These are phyloP conservation scores for Phymanthus crucifer DNA, from an alignment of 92 coral and sea anemone species.

Conservation along the genomic window DNA sequence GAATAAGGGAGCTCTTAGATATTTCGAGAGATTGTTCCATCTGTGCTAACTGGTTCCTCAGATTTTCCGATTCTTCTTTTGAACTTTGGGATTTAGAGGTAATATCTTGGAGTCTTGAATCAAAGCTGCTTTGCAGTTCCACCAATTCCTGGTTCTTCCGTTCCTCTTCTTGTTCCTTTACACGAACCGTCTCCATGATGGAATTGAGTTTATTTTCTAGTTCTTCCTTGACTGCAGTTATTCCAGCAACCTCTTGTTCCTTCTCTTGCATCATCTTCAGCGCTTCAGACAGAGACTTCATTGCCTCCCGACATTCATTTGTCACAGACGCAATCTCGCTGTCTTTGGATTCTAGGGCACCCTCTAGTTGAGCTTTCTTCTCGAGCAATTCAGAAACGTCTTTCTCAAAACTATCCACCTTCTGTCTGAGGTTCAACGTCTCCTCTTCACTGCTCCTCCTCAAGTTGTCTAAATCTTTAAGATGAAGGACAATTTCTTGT, in stretches of 20 bases:
- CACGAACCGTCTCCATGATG: background rate
- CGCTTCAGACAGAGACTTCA: constrained; percentile 3
- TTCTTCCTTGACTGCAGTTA: constrained; percentile 21
- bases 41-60: constrained; percentile 14
- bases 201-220: constrained; percentile 22
- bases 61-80: background rate
- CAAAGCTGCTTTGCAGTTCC: constrained; percentile 31
- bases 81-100: background rate
- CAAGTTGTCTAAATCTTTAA: constrained; percentile 47
- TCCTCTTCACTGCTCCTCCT: constrained; percentile 23
- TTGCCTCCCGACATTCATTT: constrained; percentile 10
- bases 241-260: constrained; percentile 25
- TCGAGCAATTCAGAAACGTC: constrained; percentile 33
- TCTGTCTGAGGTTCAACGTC: constrained; percentile 16
- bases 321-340: constrained; percentile 20
- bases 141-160: constrained; percentile 14
- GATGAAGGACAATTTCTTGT: constrained; percentile 42
- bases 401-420: constrained; percentile 17
- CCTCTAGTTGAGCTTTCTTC: constrained; percentile 29
- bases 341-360: constrained; percentile 33
- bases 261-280: constrained; percentile 14
- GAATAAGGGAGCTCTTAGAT: constrained; percentile 32
- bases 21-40: constrained; percentile 13
- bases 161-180: constrained; percentile 13
- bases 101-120: constrained; percentile 25